Evolutionary conservation across 2,113 vertebrate genomes (phyloP).

Genomic region (Collichthys lucidus): DNA sequence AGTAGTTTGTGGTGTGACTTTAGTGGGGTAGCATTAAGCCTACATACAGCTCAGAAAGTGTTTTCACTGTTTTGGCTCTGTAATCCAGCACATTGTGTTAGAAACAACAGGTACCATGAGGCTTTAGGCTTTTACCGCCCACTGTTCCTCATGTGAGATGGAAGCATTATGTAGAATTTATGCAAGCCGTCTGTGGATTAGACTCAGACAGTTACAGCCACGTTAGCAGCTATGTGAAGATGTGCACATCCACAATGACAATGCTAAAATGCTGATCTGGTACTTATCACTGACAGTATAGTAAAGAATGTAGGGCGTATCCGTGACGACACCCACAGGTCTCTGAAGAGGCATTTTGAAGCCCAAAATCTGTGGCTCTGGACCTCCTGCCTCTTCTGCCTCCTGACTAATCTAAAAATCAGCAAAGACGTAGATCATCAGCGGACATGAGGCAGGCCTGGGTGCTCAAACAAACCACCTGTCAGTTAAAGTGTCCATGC

Average conservation of each 20-base stretch:
- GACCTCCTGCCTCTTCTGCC: too few species aligned
- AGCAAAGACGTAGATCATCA: too few species aligned
- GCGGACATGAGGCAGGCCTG: too few species aligned
- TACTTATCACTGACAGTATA: background rate
- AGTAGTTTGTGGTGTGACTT: background rate
- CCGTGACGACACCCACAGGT: too few species aligned
- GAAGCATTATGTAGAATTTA: background rate
- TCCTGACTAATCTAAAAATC: too few species aligned
- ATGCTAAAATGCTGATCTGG: background rate
- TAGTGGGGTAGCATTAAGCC: conserved; percentile 4
- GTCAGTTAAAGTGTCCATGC: too few species aligned
- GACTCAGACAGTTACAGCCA: background rate
- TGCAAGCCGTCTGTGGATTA: background rate
- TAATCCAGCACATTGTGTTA: conserved; percentile 9
- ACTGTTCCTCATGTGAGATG: conserved; percentile 6
- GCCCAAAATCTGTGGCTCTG: too few species aligned
- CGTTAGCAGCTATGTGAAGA: background rate
- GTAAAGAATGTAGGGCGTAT: too few species aligned
- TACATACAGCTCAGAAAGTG: background rate
- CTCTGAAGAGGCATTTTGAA: too few species aligned
- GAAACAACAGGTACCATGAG: background rate
- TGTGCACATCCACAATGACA: background rate
- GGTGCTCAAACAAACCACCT: too few species aligned
- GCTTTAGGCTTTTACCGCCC: background rate
- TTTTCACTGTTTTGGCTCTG: background rate